phyloP scores from a whole-genome alignment of 2,797 vertebrate species.

The Lepidocolaptes lacrymiger region DNA sequence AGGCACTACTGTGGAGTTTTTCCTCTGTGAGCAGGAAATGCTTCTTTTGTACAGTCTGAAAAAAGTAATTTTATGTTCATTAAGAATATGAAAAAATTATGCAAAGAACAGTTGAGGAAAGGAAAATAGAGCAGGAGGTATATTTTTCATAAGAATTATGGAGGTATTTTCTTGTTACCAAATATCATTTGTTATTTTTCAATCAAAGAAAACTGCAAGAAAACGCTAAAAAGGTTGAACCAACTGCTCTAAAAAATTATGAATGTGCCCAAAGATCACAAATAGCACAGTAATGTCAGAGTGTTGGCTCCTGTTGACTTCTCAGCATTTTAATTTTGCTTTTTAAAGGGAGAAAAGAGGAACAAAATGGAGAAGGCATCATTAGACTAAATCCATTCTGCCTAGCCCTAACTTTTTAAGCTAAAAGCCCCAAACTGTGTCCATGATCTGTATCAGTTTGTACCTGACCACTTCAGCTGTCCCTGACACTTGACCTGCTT shows the following conservation, averaged over 20 bases:
- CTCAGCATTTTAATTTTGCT: neutral
- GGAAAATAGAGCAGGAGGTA: neutral
- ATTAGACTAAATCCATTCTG: neutral
- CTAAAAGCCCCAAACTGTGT: neutral
- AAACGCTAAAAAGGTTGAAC: constrained; percentile 15
- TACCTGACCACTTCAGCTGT: neutral
- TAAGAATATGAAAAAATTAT: neutral
- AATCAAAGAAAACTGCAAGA: neutral
- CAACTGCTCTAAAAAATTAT: neutral
- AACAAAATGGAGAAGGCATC: neutral
- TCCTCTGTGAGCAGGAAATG: neutral
- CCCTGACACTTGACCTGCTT: constrained; percentile 59
- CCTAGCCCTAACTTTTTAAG: neutral
- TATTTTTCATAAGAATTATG: neutral
- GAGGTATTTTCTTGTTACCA: neutral
- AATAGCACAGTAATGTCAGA: neutral
- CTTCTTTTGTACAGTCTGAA: neutral
- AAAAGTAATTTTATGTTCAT: neutral
- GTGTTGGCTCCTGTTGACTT: neutral
- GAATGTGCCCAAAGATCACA: neutral
- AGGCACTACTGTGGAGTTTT: neutral
- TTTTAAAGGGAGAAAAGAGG: neutral
- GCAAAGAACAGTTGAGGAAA: neutral
- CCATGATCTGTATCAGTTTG: constrained; percentile 3
- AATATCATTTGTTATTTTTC: constrained; percentile 27